These are phyloP conservation scores for Crocidura indochinensis DNA, from an alignment of 2,797 vertebrate species.

Conservation along the genomic window DNA sequence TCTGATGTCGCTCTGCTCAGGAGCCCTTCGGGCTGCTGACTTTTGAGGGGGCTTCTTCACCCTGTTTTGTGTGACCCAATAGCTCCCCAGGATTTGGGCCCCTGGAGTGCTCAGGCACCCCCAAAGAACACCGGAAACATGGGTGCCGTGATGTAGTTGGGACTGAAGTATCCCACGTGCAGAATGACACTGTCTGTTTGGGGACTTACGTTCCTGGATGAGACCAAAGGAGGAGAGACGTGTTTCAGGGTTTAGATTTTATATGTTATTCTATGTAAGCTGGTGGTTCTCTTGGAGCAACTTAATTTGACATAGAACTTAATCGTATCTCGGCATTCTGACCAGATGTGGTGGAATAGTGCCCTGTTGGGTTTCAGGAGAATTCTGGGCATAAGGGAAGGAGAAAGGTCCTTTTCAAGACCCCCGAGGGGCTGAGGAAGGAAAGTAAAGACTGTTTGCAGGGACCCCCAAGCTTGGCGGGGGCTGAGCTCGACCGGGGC, in stretches of 20 bases:
- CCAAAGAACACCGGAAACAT: too few species aligned
- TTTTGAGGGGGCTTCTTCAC: too few species aligned
- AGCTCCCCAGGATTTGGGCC: too few species aligned
- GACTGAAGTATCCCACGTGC: too few species aligned
- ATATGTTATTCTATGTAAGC: slow-evolving; percentile 8
- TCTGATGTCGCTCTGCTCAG: not conserved
- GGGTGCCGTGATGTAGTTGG: too few species aligned
- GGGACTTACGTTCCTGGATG: too few species aligned
- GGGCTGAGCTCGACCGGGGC: not conserved
- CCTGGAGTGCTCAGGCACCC: too few species aligned
- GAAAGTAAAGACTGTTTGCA: slow-evolving; percentile 25
- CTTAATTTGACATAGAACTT: slow-evolving; percentile 5
- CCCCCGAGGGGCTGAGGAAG: not conserved
- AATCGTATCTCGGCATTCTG: not conserved
- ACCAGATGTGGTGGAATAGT: not conserved
- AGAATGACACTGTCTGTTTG: too few species aligned
- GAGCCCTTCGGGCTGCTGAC: too few species aligned
- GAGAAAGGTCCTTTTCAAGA: not conserved
- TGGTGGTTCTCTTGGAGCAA: slow-evolving; percentile 14
- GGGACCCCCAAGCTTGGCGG: slow-evolving; percentile 24
- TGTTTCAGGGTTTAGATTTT: too few species aligned
- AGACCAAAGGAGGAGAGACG: too few species aligned
- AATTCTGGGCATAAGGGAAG: not conserved
- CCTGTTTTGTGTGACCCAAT: too few species aligned
- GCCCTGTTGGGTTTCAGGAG: not conserved